These are phyloP conservation scores for Asbolus verrucosus DNA, from an alignment of 1,140 invertebrate species.

Conservation along the genomic window DNA sequence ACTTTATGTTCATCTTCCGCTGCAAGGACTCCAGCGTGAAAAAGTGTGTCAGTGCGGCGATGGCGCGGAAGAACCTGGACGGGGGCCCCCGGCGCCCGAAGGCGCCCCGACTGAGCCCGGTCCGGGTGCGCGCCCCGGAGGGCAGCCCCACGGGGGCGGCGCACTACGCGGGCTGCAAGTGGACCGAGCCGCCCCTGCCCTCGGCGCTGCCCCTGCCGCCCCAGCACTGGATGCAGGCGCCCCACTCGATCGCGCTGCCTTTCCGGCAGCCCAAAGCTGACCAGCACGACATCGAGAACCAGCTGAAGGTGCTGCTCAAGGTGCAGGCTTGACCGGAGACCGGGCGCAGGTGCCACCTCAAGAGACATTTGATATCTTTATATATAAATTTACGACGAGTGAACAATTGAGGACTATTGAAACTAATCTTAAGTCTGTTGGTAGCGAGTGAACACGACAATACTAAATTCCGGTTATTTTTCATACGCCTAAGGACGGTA, in stretches of 20 bases:
- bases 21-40: constrained; percentile 34
- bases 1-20: constrained; percentile 27
- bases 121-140: constrained; percentile 50
- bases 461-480: constrained; percentile 48
- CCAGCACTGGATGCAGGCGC: constrained; percentile 68
- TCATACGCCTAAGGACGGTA: constrained; percentile 23
- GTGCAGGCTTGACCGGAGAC: constrained; percentile 67
- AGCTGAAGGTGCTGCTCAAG: constrained; percentile 67
- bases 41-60: constrained; percentile 32
- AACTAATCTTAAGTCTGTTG: constrained; percentile 58
- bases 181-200: constrained; percentile 72
- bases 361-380: constrained; percentile 56
- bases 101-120: constrained; percentile 38
- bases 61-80: constrained; percentile 18
- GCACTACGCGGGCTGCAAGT: constrained; percentile 73
- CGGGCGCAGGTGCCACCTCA: constrained; percentile 40
- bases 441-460: constrained; percentile 66
- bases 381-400: constrained; percentile 57
- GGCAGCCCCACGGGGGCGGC: constrained; percentile 55
- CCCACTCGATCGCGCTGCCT: background rate
- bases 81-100: background rate
- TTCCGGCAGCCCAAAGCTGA: constrained; percentile 7
- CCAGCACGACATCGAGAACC: constrained; percentile 64
- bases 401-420: constrained; percentile 50
- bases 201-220: constrained; percentile 72